Evolutionary conservation across 2,888 invertebrate genomes (phyloP), one percentile per base, ranked within the genome.

Genomic region (Desoria tigrina): DNA sequence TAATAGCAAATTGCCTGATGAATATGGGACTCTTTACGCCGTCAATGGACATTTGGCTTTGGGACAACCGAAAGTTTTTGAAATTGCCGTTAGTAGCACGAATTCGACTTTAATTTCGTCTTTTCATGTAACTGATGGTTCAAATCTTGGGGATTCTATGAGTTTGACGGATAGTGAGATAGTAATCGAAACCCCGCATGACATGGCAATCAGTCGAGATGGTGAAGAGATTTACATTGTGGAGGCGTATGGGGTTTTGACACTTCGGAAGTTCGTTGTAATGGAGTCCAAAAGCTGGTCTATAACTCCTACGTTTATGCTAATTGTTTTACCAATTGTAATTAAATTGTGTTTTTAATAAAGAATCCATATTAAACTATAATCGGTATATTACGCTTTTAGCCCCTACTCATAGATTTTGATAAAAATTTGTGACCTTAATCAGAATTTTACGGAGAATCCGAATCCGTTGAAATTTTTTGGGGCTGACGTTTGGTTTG

Each of bases 151-250:
- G 18, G 45, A 21, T 18, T 11, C 14, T n/a, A 49, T 3, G 1
- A 1, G 7, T 16, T 16, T 4, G 1, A 2, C 2, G 2, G 4
- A 11, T 14, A 26, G 9, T 11, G 9, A 39, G 1, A 23, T 9
- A 27, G 23, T 39, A 45, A 28, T 27, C 2, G 53, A 58, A 57
- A 45, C 49, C 21, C 68, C 68, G 16, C 94, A 94, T 80, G 91
- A 91, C 78, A 81, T 94, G 3, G 87, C 88, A 16, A 86, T 87
- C 0, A 83, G 86, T 0, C 78, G 81, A 0, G 87, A 90, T 80
- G 91, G 88, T 21, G 81, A 82, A 51, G 78, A 82, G 58, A 84
- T 92, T 7, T 94, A 88, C 79, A 88, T 92, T 0, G 90, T 89
- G 0, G 92, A 94, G 79, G 61, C 68, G 9, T 45, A 16, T 21